Evolutionary conservation across 2,888 invertebrate genomes (phyloP).

Genomic region (Aleiodes leptofemur): DNA sequence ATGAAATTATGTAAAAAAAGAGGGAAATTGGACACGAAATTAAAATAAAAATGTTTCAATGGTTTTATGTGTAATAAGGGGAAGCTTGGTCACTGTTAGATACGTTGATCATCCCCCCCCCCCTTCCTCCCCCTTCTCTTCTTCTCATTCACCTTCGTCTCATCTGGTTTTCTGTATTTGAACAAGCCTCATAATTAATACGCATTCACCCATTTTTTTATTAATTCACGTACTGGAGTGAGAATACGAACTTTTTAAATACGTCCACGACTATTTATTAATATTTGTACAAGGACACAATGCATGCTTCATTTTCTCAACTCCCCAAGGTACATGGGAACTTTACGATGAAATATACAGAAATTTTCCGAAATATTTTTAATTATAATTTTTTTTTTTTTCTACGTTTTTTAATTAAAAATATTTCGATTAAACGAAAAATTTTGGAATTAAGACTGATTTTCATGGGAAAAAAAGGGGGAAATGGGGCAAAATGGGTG

Average conservation of each 20-base stretch:
- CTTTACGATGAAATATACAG: no score
- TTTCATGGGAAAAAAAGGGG: no score
- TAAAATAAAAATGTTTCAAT: constrained; percentile 43
- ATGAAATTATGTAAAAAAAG: constrained; percentile 30
- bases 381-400: no score
- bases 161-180: constrained; percentile 68
- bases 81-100: constrained; percentile 33
- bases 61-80: constrained; percentile 56
- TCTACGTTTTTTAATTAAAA: no score
- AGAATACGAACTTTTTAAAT: constrained; percentile 22
- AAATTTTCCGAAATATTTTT: no score
- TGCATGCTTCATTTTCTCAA: no score
- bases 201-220: constrained; percentile 65
- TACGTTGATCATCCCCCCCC: constrained; percentile 46
- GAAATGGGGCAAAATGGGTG: no score
- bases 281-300: constrained; percentile 13
- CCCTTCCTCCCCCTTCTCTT: constrained; percentile 6
- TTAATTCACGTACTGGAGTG: constrained; percentile 7
- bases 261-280: constrained; percentile 49
- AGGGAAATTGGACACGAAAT: constrained; percentile 10
- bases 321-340: no score
- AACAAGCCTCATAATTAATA: constrained; percentile 75
- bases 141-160: constrained; percentile 37
- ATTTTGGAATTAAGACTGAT: no score
- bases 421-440: no score